Percentiles rank a stretch among this genome's conserved stretches.
Conservation (phyloP, 2,888 invertebrate species). For the Hypsopygia costalis region DNA sequence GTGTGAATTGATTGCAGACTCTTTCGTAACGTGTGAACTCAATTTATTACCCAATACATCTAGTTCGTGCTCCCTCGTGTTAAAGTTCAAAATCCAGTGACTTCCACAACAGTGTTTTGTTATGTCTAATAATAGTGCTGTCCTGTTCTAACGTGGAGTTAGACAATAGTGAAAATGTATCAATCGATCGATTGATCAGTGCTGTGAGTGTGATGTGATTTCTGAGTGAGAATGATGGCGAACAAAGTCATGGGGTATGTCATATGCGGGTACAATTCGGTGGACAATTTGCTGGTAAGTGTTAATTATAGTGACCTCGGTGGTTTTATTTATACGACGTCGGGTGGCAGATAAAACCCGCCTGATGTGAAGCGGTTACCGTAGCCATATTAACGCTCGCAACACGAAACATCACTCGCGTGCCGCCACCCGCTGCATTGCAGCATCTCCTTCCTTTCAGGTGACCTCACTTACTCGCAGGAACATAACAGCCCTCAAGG, state of each 20-base stretch:
- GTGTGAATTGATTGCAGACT: neutral
- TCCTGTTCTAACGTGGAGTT: neutral
- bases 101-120: neutral
- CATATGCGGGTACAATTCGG: conserved; percentile 81
- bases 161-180: conserved; percentile 11
- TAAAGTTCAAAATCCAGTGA: neutral
- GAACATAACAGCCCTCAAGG: too few relatives aligned
- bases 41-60: neutral
- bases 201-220: conserved; percentile 26
- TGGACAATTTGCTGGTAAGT: conserved; percentile 80
- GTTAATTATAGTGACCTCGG: too few relatives aligned
- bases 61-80: neutral
- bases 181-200: conserved; percentile 1
- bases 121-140: neutral
- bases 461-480: too few relatives aligned
- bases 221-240: conserved; percentile 45
- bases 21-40: conserved; percentile 1
- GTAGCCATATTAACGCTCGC: neutral
- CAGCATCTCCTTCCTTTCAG: too few relatives aligned
- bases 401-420: too few relatives aligned
- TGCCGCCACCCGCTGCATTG: too few relatives aligned
- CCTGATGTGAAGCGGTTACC: neutral
- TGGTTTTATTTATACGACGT: conserved; percentile 3
- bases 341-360: neutral
- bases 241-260: conserved; percentile 79